Evolutionary conservation across 2,888 invertebrate genomes (phyloP), one percentile per base, ranked within the genome.

Genomic region (Eupithecia insigniata): DNA sequence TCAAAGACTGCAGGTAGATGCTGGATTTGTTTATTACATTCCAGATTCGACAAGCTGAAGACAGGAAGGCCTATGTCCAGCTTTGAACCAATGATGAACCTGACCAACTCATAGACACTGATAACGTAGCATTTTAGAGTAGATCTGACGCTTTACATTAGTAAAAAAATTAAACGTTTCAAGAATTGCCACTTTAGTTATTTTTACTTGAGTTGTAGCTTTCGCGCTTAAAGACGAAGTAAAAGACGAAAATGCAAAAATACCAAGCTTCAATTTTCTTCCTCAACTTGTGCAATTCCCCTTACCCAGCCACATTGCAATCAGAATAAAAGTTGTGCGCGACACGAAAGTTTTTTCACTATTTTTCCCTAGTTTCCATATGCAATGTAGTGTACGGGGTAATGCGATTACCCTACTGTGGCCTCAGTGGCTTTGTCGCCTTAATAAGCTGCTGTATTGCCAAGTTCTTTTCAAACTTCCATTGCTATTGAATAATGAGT

Each of bases 331-430:
- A 72, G 71, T 75, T 75, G 67, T 65, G 62, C 70, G 51, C 74
- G 67, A 67, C 74, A 74, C 65, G 69, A 65, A 60, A 71, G 64
- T 71, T 62, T 61, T 76, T 78, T 74, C 34, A 32, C 32, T 62
- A 62, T 62, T 62, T 70, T 71, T 72, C 73, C 69, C 72, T 73
- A 70, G 73, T 79, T 77, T 79, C 78, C 75, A 77, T 79, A 75
- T 77, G 76, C 74, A 71, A 72, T 76, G 76, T 71, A 72, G 77
- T 76, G 65, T 58, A 69, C 22, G 28, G 69, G 69, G 64, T 75
- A 76, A 79, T 74, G 66, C 60, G 69, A 77, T 77, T 76, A 75
- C 66, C 61, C 69, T 80, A 77, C 74, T 74, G 71, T 34, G 69
- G 67, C 64, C 71, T 69, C 64, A 69, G 62, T 55, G 71, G 69